Percentiles rank a stretch among this genome's conserved stretches.
phyloP scores from a whole-genome alignment of 2,113 vertebrate species.

The Eira barbara region DNA sequence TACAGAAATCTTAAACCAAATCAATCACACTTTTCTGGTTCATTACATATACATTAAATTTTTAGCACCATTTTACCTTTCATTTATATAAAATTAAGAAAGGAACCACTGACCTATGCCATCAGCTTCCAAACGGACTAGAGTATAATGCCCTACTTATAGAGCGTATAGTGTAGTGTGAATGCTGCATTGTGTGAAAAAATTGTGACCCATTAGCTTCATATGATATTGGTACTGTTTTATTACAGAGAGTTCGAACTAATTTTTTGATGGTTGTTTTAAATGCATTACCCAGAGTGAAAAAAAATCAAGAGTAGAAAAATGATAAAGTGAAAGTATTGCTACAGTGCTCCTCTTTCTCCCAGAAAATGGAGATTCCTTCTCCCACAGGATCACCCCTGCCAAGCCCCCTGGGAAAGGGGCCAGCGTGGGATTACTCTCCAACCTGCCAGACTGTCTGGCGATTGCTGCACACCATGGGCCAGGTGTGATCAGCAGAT shows the following conservation, averaged over 20 bases:
- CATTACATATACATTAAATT: conserved; percentile 52
- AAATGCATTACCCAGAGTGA: conserved; percentile 59
- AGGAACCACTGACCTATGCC: background rate
- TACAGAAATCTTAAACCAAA: conserved; percentile 30
- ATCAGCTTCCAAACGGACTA: conserved; percentile 37
- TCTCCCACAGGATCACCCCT: conserved; percentile 79
- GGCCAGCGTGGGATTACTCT: conserved; percentile 81
- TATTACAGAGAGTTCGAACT: conserved; percentile 12
- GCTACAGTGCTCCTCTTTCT: conserved; percentile 77
- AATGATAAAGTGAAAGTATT: conserved; percentile 70
- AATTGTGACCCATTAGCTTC: background rate
- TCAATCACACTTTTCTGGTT: conserved; percentile 34
- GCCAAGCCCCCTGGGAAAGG: conserved; percentile 80
- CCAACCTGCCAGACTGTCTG: conserved; percentile 79
- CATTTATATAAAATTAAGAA: conserved; percentile 34
- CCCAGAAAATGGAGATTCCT: conserved; percentile 81
- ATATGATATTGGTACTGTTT: background rate
- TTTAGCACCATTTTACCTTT: conserved; percentile 39
- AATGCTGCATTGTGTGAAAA: conserved; percentile 18
- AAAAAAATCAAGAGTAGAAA: conserved; percentile 46
- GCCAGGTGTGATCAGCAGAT: conserved; percentile 81
- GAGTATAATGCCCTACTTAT: conserved; percentile 48
- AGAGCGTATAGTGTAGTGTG: background rate
- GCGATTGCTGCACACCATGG: conserved; percentile 80
- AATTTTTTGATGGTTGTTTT: conserved; percentile 44